A percentile compares a stretch with the other conserved stretches of the same genome.
Conservation (phyloP, 2,797 vertebrate species). For the Malacoraja senta region DNA sequence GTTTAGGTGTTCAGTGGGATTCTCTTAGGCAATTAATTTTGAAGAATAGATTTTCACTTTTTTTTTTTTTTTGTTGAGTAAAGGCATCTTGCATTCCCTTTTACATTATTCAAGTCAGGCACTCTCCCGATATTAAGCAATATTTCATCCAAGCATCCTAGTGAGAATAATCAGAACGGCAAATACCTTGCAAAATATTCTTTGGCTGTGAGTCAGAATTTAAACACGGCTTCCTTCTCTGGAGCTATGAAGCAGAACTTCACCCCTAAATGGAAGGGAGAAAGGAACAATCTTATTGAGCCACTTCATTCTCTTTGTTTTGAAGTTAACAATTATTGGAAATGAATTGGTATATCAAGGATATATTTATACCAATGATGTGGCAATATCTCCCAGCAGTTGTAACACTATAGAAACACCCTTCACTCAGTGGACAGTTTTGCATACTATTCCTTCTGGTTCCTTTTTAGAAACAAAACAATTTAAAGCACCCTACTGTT, state of each 20-base stretch:
- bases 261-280: background rate
- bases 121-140: background rate
- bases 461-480: conserved; percentile 20
- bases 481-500: background rate
- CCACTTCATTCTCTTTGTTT: background rate
- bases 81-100: background rate
- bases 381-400: background rate
- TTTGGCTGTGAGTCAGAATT: background rate
- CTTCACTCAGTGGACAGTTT: background rate
- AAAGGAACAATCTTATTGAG: background rate
- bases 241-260: background rate
- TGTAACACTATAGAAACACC: background rate
- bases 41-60: too few species aligned
- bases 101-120: background rate
- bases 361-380: background rate
- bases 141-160: background rate
- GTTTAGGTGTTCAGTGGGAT: background rate
- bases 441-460: background rate
- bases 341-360: background rate
- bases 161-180: background rate
- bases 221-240: background rate
- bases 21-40: background rate
- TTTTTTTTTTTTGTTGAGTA: background rate
- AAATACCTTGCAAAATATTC: background rate
- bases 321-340: background rate